Conservation (phyloP, 2,113 vertebrate genomes). For the Romanogobio albipinnatus region DNA sequence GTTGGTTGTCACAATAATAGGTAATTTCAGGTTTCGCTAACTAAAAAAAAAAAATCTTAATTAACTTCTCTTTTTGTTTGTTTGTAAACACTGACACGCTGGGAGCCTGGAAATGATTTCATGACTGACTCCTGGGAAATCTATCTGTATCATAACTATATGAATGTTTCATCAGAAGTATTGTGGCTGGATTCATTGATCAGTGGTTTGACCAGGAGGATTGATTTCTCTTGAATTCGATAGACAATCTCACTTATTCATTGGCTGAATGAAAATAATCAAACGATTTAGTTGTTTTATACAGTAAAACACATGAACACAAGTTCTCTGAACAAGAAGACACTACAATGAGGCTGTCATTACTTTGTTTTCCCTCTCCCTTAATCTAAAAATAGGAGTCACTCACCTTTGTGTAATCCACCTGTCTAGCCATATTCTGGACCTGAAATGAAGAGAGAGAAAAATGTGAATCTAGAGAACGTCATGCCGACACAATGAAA, state of each 20-base stretch:
- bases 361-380: background rate
- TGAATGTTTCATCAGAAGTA: conserved; percentile 26
- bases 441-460: conserved; percentile 74
- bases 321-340: background rate
- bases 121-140: background rate
- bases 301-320: background rate
- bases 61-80: background rate
- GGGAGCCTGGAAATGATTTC: background rate
- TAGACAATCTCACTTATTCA: conserved; percentile 16
- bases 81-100: background rate
- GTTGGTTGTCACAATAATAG: background rate
- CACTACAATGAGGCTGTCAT: background rate
- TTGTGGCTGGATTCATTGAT: conserved; percentile 33
- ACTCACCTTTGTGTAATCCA: conserved; percentile 89
- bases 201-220: conserved; percentile 34
- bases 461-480: conserved; percentile 21
- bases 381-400: conserved; percentile 2
- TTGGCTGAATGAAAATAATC: conserved; percentile 7
- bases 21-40: background rate
- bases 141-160: conserved; percentile 9
- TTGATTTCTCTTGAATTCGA: conserved; percentile 21
- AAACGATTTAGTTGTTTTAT: background rate
- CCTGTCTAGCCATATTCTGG: conserved; percentile 78
- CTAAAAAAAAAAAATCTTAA: background rate
- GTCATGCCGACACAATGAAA: conserved; percentile 18